These are phyloP conservation scores for Acanthosepion lycidas DNA, from an alignment of 2,888 invertebrate species.

Conservation along the genomic window DNA sequence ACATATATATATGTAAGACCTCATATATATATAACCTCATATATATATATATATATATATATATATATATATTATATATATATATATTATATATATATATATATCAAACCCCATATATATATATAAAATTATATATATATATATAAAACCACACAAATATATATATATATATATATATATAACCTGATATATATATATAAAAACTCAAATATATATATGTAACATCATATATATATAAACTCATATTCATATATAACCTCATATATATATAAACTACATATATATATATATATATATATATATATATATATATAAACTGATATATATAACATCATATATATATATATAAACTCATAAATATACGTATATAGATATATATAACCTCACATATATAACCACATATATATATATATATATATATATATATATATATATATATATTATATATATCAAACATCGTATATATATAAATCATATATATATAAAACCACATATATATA, in stretches of 20 bases:
- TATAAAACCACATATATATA: not conserved
- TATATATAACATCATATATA: too few species aligned
- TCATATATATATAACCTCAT: not conserved
- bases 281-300: not conserved
- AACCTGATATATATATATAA: not conserved
- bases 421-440: not conserved
- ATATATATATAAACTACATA: too few species aligned
- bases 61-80: conserved; percentile 6
- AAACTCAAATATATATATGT: not conserved
- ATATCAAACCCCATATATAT: not conserved
- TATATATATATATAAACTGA: too few species aligned
- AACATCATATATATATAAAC: not conserved
- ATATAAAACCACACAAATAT: not conserved
- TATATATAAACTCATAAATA: not conserved
- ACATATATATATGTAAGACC: not conserved
- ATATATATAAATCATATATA: too few species aligned
- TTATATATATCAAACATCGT: not conserved
- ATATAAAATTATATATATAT: not conserved
- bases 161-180: not conserved
- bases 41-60: not conserved
- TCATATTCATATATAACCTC: too few species aligned
- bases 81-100: not conserved
- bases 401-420: not conserved
- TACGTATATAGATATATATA: not conserved
- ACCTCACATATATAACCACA: not conserved